A percentile compares a stretch with the other conserved stretches of the same genome.
These are phyloP conservation scores for Corynorhinus townsendii DNA, from an alignment of 2,113 vertebrate genomes.

Conservation along the genomic window DNA sequence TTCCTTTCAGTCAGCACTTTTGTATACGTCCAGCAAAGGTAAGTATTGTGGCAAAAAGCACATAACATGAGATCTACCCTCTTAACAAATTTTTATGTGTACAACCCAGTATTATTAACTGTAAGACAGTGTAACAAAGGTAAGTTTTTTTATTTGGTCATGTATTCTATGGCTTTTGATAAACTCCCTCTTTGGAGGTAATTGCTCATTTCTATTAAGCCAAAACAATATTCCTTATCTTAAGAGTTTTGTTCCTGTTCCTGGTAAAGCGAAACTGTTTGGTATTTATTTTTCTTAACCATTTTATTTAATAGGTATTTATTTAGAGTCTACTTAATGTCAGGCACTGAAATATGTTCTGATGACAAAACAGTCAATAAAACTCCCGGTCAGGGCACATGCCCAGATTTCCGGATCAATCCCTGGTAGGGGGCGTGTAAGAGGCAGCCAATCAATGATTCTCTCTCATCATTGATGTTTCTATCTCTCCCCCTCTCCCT, in stretches of 20 bases:
- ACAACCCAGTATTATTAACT: background rate
- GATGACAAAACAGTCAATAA: background rate
- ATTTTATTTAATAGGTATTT: background rate
- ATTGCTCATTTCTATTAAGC: background rate
- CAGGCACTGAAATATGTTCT: background rate
- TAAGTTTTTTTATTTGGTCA: background rate
- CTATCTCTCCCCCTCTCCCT: too few relatives aligned
- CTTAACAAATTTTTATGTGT: background rate
- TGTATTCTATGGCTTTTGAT: background rate
- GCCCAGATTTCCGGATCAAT: too few relatives aligned
- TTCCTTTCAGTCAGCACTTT: constrained; percentile 96
- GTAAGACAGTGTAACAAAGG: constrained; percentile 82
- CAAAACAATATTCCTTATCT: background rate
- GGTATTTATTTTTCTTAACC: background rate
- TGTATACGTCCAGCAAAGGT: constrained; percentile 99
- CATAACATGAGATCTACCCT: background rate
- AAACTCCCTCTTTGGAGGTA: background rate
- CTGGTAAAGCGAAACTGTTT: background rate
- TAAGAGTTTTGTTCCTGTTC: background rate
- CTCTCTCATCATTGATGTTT: too few relatives aligned
- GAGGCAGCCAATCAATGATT: too few relatives aligned
- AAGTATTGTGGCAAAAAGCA: constrained; percentile 10
- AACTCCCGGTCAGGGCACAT: background rate
- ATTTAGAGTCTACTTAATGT: background rate
- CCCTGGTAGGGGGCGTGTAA: too few relatives aligned